Base-by-base conservation (phyloP, 2,888 invertebrate species). In the Eutolmus rufibarbis region DNA sequence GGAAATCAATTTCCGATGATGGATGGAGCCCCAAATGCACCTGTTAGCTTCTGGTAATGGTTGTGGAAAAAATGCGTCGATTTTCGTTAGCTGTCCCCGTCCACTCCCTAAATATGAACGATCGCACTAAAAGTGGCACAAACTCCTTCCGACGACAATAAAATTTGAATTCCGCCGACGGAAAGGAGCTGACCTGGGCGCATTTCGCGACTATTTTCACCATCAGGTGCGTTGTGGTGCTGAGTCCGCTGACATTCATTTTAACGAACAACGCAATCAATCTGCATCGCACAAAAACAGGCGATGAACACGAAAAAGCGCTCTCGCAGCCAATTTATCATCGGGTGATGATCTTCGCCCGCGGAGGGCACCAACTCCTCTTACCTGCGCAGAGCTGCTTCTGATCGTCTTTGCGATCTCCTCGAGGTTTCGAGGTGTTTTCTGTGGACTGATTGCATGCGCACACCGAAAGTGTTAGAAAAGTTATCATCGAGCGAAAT, bases 11-110 rank as follows among this genome's bases (percentile, higher is more conserved):
- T 91, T 90, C 89, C 89, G 90, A 91, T 92, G 92, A 92, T 92
- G 92, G 92, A 92, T 92, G 91, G 91, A 90, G 90, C 88, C 90
- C 90, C 88, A 90, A 91, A 92, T 92, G 92, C 92, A 92, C 92
- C 92, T 92, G 92, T 92, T 92, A 91, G 92, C 92, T 92, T 91
- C 92, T 92, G 92, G 91, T 92, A 92, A 91, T 57, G 57, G 51
- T 16, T 19, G 37, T 57, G 37, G 16, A 28, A 46, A 79, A 34
- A 51, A 79, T 16, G 51, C 31, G 79, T 79, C 79, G 40, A 31
- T 79, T 79, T 79, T 79, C 79, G 51, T 79, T 46, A 46, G 28
- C 51, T 79, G 79, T 79, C 79, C 23, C n/a, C 14, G 51, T 79
- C 79, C 79, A 79, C 79, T 79, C 79, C 79, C 28, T 79, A 79